Base-by-base conservation (phyloP, 2,113 vertebrate genomes). In the Carassius auratus region DNA sequence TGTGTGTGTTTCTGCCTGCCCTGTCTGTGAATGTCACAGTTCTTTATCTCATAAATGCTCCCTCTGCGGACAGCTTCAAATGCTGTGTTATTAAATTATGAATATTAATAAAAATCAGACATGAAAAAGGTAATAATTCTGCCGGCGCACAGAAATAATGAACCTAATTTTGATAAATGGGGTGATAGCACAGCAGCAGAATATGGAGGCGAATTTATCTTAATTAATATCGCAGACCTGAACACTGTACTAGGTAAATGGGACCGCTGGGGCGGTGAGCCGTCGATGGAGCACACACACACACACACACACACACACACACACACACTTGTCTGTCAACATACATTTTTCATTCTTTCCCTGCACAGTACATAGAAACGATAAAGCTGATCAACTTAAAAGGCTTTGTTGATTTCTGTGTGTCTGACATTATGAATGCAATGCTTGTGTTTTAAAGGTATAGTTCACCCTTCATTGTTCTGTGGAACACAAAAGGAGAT, bases 51-150 rank as follows among this genome's bases (percentile, higher is more conserved):
- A 66, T 89, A 88, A 50, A 91, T 92, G 92, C 87, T 95, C 94
- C 93, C 89, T 86, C 82, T 84, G 85, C 17, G 71, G 77, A 86
- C 87, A 86, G 87, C 81, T 71, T 84, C 82, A 91, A 95, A 95
- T 94, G 95, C 94, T 94, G 95, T 96, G 94, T 98, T 97, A 99
- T 97, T 98, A 97, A 99, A 99, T 97, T 96, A 98, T 95, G 94
- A 97, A 97, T 97, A 97, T 98, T 98, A 97, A 96, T 94, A 95
- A 94, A 96, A 97, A 96, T 97, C 96, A 96, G 95, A 96, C 95
- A 96, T 94, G 95, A 96, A 95, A 94, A 95, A 96, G 95, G 96
- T 96, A 96, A 96, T 97, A 96, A 97, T 97, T 96, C 96, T 96
- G 95, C 95, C 94, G 94, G 95, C 95, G 95, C 94, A 94, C 95